phyloP scores from a whole-genome alignment of 2,113 vertebrate genomes.

The Otus sunia region DNA sequence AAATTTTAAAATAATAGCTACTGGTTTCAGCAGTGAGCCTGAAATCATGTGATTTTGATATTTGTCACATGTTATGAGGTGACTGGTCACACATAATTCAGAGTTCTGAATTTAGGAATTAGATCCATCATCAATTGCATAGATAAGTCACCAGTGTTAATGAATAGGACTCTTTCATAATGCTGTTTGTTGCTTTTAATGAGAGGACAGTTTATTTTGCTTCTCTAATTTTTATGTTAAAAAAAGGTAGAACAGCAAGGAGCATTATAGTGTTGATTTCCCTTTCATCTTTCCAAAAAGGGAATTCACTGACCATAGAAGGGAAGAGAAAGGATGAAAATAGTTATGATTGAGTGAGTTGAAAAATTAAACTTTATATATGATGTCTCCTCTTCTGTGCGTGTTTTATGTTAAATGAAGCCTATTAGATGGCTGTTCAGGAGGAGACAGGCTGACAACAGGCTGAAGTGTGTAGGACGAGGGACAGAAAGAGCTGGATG shows the following conservation, averaged over 20 bases:
- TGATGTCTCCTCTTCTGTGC: not conserved
- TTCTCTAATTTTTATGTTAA: not conserved
- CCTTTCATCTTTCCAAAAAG: not conserved
- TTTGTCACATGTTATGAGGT: not conserved
- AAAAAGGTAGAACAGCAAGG: not conserved
- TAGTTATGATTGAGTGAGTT: not conserved
- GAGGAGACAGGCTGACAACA: not conserved
- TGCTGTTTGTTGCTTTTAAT: not conserved
- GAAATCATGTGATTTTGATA: not conserved
- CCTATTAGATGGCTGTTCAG: not conserved
- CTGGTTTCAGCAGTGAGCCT: not conserved
- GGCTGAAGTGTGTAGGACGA: not conserved
- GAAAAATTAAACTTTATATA: not conserved
- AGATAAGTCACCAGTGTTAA: not conserved
- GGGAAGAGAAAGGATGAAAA: not conserved
- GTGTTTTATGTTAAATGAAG: not conserved
- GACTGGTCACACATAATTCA: not conserved
- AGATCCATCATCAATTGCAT: fast-evolving
- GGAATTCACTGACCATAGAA: not conserved
- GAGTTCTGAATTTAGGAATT: not conserved
- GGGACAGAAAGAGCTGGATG: not conserved
- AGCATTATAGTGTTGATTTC: not conserved
- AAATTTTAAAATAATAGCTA: not conserved
- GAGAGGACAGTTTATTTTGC: not conserved
- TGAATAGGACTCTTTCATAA: not conserved